A percentile compares a stretch with the other conserved stretches of the same genome.
Conservation (phyloP, 2,113 vertebrate species). For the Antidorcas marsupialis region DNA sequence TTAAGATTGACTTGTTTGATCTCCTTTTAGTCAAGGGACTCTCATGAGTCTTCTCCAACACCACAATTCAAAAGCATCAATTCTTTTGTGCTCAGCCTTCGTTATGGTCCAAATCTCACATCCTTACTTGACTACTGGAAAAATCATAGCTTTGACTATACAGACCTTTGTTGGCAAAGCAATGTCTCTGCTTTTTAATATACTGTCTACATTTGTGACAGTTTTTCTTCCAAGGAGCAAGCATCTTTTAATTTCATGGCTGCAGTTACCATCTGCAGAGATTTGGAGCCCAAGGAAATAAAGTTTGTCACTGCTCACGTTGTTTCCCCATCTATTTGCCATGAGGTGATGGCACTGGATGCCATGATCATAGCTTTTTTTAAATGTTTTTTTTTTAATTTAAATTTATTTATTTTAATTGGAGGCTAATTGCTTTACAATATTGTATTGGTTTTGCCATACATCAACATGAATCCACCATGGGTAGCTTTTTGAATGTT, state of each 20-base stretch:
- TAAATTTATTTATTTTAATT: too few relatives aligned
- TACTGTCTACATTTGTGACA: not conserved
- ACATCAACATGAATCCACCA: too few relatives aligned
- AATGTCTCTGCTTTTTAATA: not conserved
- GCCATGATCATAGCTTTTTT: not conserved
- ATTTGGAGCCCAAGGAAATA: not conserved
- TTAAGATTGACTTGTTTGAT: not conserved
- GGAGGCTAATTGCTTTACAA: too few relatives aligned
- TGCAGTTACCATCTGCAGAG: not conserved
- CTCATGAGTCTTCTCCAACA: not conserved
- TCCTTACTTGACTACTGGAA: not conserved
- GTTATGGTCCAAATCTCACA: not conserved
- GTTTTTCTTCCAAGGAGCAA: not conserved
- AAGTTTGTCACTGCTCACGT: not conserved
- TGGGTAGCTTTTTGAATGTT: not conserved
- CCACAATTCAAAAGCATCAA: not conserved
- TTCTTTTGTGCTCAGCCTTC: not conserved
- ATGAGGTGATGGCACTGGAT: not conserved
- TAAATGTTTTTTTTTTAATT: too few relatives aligned
- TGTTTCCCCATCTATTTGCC: not conserved
- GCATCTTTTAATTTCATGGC: not conserved
- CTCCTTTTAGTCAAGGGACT: not conserved
- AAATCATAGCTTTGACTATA: not conserved
- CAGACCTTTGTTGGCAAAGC: not conserved
- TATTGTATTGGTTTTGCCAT: too few relatives aligned